Evolutionary conservation across 2,888 invertebrate genomes (phyloP).

Genomic region (Drosophila cyrtoloma): DNA sequence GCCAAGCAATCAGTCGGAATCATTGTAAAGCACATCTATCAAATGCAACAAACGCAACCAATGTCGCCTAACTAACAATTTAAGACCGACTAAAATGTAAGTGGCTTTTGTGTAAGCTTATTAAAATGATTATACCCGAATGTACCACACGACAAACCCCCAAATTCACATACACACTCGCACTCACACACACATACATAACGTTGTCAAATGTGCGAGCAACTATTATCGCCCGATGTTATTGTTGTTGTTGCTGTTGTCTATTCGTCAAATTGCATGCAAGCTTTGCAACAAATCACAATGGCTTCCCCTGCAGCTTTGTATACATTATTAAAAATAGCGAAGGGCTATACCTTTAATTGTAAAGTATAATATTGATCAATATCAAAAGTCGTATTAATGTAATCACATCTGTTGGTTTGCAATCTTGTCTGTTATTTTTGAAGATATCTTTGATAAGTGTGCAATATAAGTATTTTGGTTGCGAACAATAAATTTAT

Average conservation of each 20-base stretch:
- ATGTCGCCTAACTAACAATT: constrained; percentile 49
- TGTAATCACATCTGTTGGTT: not conserved
- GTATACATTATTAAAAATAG: not conserved
- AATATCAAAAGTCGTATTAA: not conserved
- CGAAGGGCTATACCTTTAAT: not conserved
- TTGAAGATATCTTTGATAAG: not conserved
- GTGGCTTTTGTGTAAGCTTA: constrained; percentile 75
- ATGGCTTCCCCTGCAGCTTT: not conserved
- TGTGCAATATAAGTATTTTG: not conserved
- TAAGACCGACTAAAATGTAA: constrained; percentile 52
- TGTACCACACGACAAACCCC: constrained; percentile 47
- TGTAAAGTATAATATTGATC: not conserved
- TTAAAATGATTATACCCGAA: constrained; percentile 71
- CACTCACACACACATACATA: constrained; percentile 5
- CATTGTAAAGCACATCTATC: constrained; percentile 63
- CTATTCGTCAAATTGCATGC: constrained; percentile 58
- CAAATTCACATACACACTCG: constrained; percentile 24
- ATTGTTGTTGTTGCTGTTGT: constrained; percentile 9
- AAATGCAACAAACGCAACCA: constrained; percentile 43
- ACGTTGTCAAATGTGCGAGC: constrained; percentile 53
- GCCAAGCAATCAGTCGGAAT: constrained; percentile 32
- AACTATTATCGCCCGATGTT: constrained; percentile 42
- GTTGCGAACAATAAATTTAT: not conserved
- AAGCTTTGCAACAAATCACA: constrained; percentile 50
- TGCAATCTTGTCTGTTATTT: not conserved